A percentile compares a stretch with the other conserved stretches of the same genome.
These are phyloP conservation scores for Pelochelys cantorii DNA, from an alignment of 2,797 vertebrate genomes.

Conservation along the genomic window DNA sequence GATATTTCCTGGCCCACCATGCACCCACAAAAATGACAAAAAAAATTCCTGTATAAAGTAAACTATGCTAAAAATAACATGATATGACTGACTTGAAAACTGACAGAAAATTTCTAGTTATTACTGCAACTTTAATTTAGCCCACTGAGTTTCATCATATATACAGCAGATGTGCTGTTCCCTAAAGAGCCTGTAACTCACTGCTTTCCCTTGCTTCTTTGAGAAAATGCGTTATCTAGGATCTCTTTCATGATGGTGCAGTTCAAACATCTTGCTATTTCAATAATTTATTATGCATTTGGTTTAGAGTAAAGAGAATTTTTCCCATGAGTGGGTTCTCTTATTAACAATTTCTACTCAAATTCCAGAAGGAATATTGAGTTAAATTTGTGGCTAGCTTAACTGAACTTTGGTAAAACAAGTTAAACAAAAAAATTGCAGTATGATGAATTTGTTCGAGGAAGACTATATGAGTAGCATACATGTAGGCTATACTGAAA, in stretches of 20 bases:
- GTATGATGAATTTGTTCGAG: accelerated
- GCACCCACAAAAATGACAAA: background rate
- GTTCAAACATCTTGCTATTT: slow-evolving; percentile 16
- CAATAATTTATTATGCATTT: slow-evolving; percentile 44
- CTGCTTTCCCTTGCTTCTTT: background rate
- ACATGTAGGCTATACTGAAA: background rate
- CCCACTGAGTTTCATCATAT: background rate
- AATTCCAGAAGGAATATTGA: background rate
- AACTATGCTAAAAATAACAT: background rate
- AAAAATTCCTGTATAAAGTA: background rate
- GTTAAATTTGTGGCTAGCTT: accelerated
- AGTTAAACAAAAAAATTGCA: accelerated
- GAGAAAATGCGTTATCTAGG: background rate
- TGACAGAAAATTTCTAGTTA: background rate
- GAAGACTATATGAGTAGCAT: accelerated
- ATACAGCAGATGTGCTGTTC: background rate
- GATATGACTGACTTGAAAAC: background rate
- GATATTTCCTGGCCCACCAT: background rate
- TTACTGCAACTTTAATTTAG: background rate
- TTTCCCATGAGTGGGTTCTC: slow-evolving; percentile 7
- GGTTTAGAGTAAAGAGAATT: slow-evolving; percentile 36
- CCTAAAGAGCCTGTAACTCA: background rate
- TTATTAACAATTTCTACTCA: slow-evolving; percentile 4
- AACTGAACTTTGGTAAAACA: accelerated
- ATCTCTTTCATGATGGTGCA: background rate